Base-by-base conservation (phyloP, 2,888 invertebrate genomes). In the Ctenicera cuprea region DNA sequence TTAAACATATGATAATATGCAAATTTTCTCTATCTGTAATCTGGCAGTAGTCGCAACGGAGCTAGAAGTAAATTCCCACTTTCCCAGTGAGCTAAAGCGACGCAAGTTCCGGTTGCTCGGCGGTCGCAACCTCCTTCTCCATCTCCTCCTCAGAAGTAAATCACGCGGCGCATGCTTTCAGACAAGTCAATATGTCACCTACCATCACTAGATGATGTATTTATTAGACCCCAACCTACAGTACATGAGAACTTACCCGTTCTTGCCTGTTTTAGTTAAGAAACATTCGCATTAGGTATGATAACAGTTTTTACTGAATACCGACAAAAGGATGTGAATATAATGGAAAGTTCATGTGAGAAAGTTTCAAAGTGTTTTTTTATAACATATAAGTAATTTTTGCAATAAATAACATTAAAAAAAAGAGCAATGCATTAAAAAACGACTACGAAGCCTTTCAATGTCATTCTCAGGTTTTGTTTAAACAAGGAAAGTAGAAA, bases 101-200 rank as follows among this genome's bases (percentile, higher is more conserved):
- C 41, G 48, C 41, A 50, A 68, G 62, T 71, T 72, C 61, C 61
- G 66, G 62, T 52, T 61, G 59, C 59, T 65, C 61, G 33, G 66
- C 41, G 57, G 50, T 61, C 62, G 22, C 68, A 57, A 16, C 20
- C 52, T 33, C 48, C 38, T 43, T 14, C 63, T 54, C 43, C 38
- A n/a, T 37, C 37, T 72, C 71, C 20, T 33, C 48, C 20, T 65
- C 48, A 38, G 57, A 41, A 71, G 73, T 77, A 77, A 77, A 77
- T 77, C 77, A 77, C 77, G 77, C 59, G 70, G 69, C 64, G 73
- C 76, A 75, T 67, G 75, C 66, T 57, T 64, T 71, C 71, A 72
- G 72, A 76, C 76, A 65, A 75, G 74, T 77, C 77, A 76, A 76
- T 76, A 76, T 77, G 77, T 77, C 77, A 76, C 62, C 73, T 71